Evolutionary conservation across 2,113 vertebrate genomes (phyloP), one percentile per base, ranked within the genome.

Genomic region (Puffinus mauretanicus): DNA sequence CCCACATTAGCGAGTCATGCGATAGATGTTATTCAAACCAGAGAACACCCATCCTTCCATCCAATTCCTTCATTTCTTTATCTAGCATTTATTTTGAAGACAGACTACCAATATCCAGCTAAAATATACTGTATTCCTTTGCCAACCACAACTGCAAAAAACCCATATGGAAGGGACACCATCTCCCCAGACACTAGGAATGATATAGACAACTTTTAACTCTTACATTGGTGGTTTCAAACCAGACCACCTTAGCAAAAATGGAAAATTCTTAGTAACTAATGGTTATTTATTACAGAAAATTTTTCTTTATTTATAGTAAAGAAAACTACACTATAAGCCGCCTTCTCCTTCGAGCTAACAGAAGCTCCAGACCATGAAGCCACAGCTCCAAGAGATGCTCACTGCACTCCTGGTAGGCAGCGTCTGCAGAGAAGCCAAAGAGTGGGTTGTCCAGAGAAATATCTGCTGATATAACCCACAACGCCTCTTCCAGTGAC

Each of bases 151-250:
- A 49, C 27, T 40, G 24, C 21, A 25, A 21, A 75, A 77, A 21
- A 3, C 6, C 49, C 9, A 0, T 13, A 29, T 1, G 12, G 15
- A 52, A 29, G 44, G 57, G 19, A 29, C 18, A 22, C 16, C 22
- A 30, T 12, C 27, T 67, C 71, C 32, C 36, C 58, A 12, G 11
- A 46, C n/a, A n/a, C 2, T 6, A 40, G 18, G 60, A 62, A 58
- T 3, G 22, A 69, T 4, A 47, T 0, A 34, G 27, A 29, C 24
- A 78, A 38, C 30, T 57, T 78, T 4, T 13, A 72, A 40, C 62
- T 64, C 61, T 54, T 27, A 10, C 12, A 2, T 6, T 34, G 29
- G 24, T 64, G 40, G 25, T 34, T 84, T 65, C 73, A 58, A 52
- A 79, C 34, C 38, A 77, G 46, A 60, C 12, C 21, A 51, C 14